Evolutionary conservation across 2,888 invertebrate genomes (phyloP).

Genomic region (Apodemia duryi): DNA sequence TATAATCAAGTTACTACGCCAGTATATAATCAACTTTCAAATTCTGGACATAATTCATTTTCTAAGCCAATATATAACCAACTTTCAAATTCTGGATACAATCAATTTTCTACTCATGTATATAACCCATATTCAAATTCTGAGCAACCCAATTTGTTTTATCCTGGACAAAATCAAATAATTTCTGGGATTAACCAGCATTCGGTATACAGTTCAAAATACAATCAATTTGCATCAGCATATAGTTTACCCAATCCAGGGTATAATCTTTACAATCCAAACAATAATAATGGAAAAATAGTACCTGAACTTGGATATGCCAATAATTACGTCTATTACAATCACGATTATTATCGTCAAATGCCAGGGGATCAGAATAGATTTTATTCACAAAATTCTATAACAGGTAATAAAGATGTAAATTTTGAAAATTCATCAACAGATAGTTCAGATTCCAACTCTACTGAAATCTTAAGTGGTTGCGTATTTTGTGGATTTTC

Average conservation of each 20-base stretch:
- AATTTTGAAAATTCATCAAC: not conserved
- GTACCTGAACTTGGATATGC: not conserved
- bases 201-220: not conserved
- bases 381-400: not conserved
- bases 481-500: not conserved
- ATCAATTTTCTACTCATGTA: not conserved
- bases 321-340: not conserved
- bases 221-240: not conserved
- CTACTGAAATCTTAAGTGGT: slow-evolving; percentile 4
- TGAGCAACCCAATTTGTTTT: not conserved
- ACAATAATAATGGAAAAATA: not conserved
- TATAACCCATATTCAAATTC: not conserved
- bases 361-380: not conserved
- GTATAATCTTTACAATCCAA: slow-evolving; percentile 1
- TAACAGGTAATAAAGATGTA: not conserved
- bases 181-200: not conserved
- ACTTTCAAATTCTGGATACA: too few relatives aligned
- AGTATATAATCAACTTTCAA: too few relatives aligned
- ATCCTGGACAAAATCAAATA: not conserved
- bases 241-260: slow-evolving; percentile 10
- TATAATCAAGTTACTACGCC: too few relatives aligned
- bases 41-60: too few relatives aligned
- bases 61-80: not conserved
- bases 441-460: not conserved
- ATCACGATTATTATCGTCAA: not conserved